phyloP scores from a whole-genome alignment of 2,797 vertebrate genomes.

The Halcyon leucocephala region DNA sequence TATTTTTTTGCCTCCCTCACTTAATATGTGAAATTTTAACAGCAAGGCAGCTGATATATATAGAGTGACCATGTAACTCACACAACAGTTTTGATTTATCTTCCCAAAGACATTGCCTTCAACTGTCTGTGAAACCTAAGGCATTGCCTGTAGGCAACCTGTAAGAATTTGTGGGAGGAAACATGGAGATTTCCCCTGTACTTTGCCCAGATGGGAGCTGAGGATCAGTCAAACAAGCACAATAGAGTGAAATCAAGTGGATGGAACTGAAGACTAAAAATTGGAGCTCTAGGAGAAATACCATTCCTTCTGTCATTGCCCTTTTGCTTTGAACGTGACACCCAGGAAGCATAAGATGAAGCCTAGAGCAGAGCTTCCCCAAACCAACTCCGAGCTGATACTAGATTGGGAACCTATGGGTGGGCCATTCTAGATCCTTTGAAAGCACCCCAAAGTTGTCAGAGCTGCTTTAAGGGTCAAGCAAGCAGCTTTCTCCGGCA shows the following conservation, averaged over 20 bases:
- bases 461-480: not conserved
- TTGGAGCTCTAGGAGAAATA: not conserved
- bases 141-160: not conserved
- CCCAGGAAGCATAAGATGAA: not conserved
- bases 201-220: not conserved
- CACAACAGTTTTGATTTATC: not conserved
- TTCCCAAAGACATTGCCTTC: not conserved
- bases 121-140: not conserved
- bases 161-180: not conserved
- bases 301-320: not conserved
- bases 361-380: not conserved
- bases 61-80: not conserved
- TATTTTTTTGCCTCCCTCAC: not conserved
- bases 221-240: not conserved
- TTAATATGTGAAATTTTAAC: not conserved
- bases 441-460: not conserved
- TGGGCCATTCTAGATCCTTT: not conserved
- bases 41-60: not conserved
- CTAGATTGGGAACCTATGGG: not conserved
- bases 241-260: not conserved
- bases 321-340: not conserved
- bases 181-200: not conserved
- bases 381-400: not conserved
- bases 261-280: not conserved
- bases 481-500: not conserved